phyloP scores from a whole-genome alignment of 1,140 invertebrate species.

The Trypoxylus dichotomus region DNA sequence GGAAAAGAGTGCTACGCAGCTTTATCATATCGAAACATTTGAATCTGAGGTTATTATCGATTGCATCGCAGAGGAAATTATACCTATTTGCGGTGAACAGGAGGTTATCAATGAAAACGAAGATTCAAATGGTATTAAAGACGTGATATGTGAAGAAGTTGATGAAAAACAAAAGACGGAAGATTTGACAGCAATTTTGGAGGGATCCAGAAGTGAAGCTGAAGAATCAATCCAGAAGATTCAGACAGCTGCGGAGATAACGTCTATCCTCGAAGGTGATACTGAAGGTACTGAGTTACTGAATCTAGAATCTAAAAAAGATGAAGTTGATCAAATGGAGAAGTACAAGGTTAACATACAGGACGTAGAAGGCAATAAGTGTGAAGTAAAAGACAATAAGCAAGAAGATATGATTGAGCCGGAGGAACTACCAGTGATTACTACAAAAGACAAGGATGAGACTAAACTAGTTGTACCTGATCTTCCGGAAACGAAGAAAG shows the following conservation, averaged over 20 bases:
- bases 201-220: slow-evolving; percentile 14
- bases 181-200: slow-evolving; percentile 15
- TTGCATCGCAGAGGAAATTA: slow-evolving; percentile 36
- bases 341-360: too few species aligned
- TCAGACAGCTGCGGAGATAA: neutral
- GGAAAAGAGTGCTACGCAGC: neutral
- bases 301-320: too few species aligned
- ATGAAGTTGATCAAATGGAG: too few species aligned
- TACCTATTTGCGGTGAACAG: slow-evolving; percentile 29
- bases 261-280: slow-evolving; percentile 15
- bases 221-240: neutral
- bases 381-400: neutral
- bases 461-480: neutral
- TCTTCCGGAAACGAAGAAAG: neutral
- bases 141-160: neutral
- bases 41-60: slow-evolving; percentile 33
- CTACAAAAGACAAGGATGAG: neutral
- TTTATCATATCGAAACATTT: slow-evolving; percentile 13
- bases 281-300: neutral
- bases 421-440: slow-evolving; percentile 29
- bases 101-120: slow-evolving; percentile 32
- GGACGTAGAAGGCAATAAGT: too few species aligned
- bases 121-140: slow-evolving; percentile 19
- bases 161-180: slow-evolving; percentile 10
- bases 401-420: slow-evolving; percentile 7